These are phyloP conservation scores for Hyposoter dolosus DNA, from an alignment of 2,888 invertebrate species.

Conservation along the genomic window DNA sequence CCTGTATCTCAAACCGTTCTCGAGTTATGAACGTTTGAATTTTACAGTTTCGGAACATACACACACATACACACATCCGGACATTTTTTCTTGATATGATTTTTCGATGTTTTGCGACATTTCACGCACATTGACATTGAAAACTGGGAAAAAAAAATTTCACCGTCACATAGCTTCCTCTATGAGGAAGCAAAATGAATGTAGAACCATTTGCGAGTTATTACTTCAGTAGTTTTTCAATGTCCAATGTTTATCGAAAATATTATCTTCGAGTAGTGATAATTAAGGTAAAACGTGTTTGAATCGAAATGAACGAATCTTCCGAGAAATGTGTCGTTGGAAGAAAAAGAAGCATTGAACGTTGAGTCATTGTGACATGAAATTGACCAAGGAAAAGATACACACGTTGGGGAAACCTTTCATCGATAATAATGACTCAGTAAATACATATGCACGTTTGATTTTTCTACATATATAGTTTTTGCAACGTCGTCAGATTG, in stretches of 20 bases:
- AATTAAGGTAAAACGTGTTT: neutral
- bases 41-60: too few species aligned
- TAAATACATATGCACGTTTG: neutral
- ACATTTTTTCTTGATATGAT: too few species aligned
- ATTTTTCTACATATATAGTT: neutral
- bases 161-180: too few species aligned
- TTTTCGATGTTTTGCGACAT: too few species aligned
- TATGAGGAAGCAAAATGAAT: too few species aligned
- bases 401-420: slow-evolving; percentile 49
- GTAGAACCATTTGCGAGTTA: neutral
- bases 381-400: slow-evolving; percentile 30
- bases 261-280: neutral
- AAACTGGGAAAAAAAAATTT: too few species aligned
- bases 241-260: neutral
- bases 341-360: slow-evolving; percentile 19
- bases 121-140: too few species aligned
- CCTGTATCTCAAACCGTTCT: too few species aligned
- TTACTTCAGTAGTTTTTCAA: neutral
- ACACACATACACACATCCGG: too few species aligned
- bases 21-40: too few species aligned
- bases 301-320: slow-evolving; percentile 1
- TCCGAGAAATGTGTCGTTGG: slow-evolving; percentile 4
- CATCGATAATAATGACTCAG: slow-evolving; percentile 48
- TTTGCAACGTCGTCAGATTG: neutral
- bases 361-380: slow-evolving; percentile 43